Evolutionary conservation across 1,140 invertebrate genomes (phyloP), one percentile per base, ranked within the genome.

Genomic region (Hesperophylax magnus): DNA sequence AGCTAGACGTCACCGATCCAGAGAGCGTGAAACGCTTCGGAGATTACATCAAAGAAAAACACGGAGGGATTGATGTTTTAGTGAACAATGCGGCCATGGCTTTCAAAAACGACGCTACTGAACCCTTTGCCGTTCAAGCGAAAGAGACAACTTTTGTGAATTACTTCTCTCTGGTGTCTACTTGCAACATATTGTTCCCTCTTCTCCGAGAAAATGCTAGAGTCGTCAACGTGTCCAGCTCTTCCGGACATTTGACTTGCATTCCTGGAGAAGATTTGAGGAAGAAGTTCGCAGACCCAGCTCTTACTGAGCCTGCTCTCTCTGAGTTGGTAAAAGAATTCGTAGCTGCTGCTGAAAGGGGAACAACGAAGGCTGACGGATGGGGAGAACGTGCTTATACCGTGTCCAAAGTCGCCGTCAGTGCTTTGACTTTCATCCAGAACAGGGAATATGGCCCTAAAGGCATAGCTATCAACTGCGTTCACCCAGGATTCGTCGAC

Each of bases 71-170:
- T 2, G 96, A 97, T 90, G 84, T 97, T 39, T 87, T 97, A 15
- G 91, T 97, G 0, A 97, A 97, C 86, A 97, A 97, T 91, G 96
- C 96, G 69, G 96, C 93, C 0, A 96, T 97, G 76, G 93, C 94
- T 5, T 96, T 93, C 85, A 94, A 92, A 88, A 79, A 81, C 18
- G 86, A 87, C 77, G 91, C 94, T 0, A 91, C 90, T 1, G 94
- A 93, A 78, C 92, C 94, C 2, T 92, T 93, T 81, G 83, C 86
- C 1, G 90, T 92, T 20, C 95, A 96, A 90, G 95, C 95, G 0
- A 91, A 93, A 82, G 89, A 93, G 80, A 95, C 95, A 0, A 84
- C 95, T 0, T 86, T 86, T 56, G 92, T 93, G 0, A 96, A 96
- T 87, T 96, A 93, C 85, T 94, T 93, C 85, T 91, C 90, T 14